Evolutionary conservation across 2,113 vertebrate species (phyloP).

Genomic region (Ochotona curzoniae): DNA sequence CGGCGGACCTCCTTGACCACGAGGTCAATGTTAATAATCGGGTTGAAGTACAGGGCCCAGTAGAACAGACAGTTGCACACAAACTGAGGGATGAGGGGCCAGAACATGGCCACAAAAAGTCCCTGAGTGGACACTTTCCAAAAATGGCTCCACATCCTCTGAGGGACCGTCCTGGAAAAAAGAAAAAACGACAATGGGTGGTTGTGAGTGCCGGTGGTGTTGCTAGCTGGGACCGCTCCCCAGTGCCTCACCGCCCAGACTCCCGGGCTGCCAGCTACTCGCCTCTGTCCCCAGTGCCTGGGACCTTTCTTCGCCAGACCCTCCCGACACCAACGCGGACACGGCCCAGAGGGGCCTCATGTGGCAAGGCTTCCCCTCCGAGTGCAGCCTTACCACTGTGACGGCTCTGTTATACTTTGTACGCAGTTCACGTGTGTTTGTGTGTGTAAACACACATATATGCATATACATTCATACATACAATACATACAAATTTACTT

Average conservation of each 20-base stretch:
- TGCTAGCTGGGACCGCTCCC: neutral
- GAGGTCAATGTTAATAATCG: conserved; percentile 95
- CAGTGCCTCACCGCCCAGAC: neutral
- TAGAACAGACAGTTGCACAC: conserved; percentile 97
- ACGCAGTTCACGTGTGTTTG: too few relatives aligned
- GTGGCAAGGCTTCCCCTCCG: too few relatives aligned
- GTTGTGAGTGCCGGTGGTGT: too few relatives aligned
- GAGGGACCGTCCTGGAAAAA: conserved; percentile 90
- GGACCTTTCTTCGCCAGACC: neutral
- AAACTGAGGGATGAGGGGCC: conserved; percentile 96
- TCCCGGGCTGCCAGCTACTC: neutral
- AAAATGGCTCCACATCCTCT: conserved; percentile 93
- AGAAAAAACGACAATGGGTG: neutral
- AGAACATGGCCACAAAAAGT: conserved; percentile 92
- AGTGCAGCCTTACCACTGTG: too few relatives aligned
- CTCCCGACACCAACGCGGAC: neutral
- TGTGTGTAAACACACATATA: too few relatives aligned
- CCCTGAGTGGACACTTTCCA: conserved; percentile 94
- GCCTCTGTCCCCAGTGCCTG: rapidly evolving
- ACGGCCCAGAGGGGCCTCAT: neutral
- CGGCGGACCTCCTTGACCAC: conserved; percentile 93
- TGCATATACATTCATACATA: too few relatives aligned
- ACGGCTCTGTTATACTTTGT: too few relatives aligned
- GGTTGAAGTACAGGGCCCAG: conserved; percentile 96
- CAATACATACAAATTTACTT: too few relatives aligned